Evolutionary conservation across 2,888 invertebrate genomes (phyloP), one percentile per base, ranked within the genome.

Genomic region (Trachelus tabidus): DNA sequence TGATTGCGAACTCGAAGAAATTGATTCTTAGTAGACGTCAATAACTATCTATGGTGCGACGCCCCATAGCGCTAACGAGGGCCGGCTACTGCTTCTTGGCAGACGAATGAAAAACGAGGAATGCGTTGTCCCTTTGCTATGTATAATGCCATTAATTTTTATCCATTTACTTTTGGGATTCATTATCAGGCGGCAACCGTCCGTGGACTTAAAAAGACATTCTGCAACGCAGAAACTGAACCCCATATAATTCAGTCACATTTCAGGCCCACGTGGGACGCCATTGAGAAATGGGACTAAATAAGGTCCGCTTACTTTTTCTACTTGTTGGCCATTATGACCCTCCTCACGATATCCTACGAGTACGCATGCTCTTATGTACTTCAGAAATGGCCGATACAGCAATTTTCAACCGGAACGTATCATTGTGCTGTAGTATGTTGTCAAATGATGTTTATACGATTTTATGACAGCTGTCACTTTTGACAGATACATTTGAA

Each of bases 11-110:
- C 75, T 12, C 31, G 68, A 34, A 75, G 76, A 69, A 73, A 76
- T 81, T 74, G 35, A 69, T 69, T 76, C 77, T 71, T 33, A 56
- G 56, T 23, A 23, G 23, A 6, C 23, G 9, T 56, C 40, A 6
- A 9, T 56, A 56, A 56, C 23, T 56, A 15, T 56, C 68, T 37
- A 40, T 30, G 34, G 40, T 34, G 33, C 56, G 35, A 77, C 73
- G 33, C 77, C 80, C 81, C 76, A 78, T 34, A 73, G 79, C 68
- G 77, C 76, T 81, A 81, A 81, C 73, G 81, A 81, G 73, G 30
- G 68, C 34, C 68, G 76, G 77, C 78, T 79, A 76, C 77, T 71
- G 77, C 74, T 33, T 35, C 12, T 12, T 31, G 30, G 71, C 31
- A 1, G 30, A 71, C 12, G 1, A 71, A 30, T 15, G 71, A 23